A percentile compares a stretch with the other conserved stretches of the same genome.
phyloP scores from a whole-genome alignment of 2,113 vertebrate species.

The Acanthisitta chloris region DNA sequence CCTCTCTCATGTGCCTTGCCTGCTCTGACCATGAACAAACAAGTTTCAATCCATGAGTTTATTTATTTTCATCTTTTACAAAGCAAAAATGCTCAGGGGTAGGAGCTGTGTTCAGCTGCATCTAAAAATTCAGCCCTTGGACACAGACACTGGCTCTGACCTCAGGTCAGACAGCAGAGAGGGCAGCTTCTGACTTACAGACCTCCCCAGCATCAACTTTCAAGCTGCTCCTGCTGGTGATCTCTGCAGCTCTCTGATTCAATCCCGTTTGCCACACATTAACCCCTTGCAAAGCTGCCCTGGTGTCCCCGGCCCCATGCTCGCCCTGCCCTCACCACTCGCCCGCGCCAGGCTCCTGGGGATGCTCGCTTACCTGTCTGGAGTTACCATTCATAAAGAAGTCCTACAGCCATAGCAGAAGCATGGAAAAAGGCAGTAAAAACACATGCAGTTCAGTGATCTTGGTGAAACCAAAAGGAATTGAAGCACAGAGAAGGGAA shows the following conservation, averaged over 20 bases:
- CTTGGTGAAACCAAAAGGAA: conserved; percentile 72
- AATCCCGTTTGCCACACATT: fast-evolving
- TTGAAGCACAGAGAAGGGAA: conserved; percentile 42
- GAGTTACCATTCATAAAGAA: conserved; percentile 97
- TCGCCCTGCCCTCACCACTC: not conserved
- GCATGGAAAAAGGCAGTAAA: conserved; percentile 91
- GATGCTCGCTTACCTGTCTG: conserved; percentile 92
- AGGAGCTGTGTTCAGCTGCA: not conserved
- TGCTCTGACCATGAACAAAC: not conserved
- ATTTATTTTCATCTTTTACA: not conserved
- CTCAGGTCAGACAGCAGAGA: not conserved
- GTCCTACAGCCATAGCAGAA: conserved; percentile 97
- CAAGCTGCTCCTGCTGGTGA: not conserved
- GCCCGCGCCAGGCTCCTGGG: not conserved
- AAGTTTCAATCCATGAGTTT: not conserved
- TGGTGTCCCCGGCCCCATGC: fast-evolving
- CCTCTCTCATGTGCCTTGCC: not conserved
- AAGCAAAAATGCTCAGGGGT: fast-evolving
- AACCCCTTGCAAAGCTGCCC: not conserved
- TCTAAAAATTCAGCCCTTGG: not conserved
- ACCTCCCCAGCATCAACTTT: conserved; percentile 49
- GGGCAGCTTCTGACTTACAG: conserved; percentile 77
- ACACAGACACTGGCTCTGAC: not conserved
- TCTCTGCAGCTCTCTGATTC: not conserved
- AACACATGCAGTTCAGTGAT: conserved; percentile 86